Base-by-base conservation (phyloP, 2,888 invertebrate genomes). In the Himalopsyche kuldschensis region DNA sequence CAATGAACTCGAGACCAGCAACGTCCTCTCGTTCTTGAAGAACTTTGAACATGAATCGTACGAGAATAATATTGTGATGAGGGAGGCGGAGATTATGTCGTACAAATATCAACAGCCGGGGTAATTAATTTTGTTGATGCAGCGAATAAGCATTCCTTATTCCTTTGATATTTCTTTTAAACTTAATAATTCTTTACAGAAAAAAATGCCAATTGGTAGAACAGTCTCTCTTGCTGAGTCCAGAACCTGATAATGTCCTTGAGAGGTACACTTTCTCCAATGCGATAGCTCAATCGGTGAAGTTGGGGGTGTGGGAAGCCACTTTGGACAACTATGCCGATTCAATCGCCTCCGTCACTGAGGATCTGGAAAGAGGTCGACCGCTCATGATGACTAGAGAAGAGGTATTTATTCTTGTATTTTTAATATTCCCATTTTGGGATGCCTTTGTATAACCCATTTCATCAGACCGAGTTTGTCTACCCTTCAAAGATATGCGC, bases 251-350 rank as follows among this genome's bases (percentile, higher is more conserved):
- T 79, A 93, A 93, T 80, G 93, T 93, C 41, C 89, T 98, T 84
- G 97, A 98, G 88, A 97, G 97, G 89, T 99, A 97, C 88, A 96
- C 99, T 24, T 97, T 98, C 89, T 98, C 98, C 4, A 97, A 99
- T 91, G 98, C 97, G 0, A 94, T 99, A 91, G 95, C 97, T 0
- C 94, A 97, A 87, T 98, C 98, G 0, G 98, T 99, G 0, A 98
- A 98, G 88, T 92, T 99, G 82, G 97, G 97, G 0, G 96, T 98
- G 84, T 98, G 98, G 98, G 99, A 99, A 91, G 94, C 96, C 5
- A 94, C 95, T 0, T 91, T 99, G 76, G 96, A 97, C 87, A 92
- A 93, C 35, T 96, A 97, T 87, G 96, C 98, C 17, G 95, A 97
- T 69, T 94, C 96, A 0, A 96, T 98, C 87, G 95, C 97, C 87